Percentiles rank a stretch among this genome's conserved stretches.
Evolutionary conservation across 2,113 vertebrate species (phyloP).

Genomic region (Nycticryphes semicollaris): DNA sequence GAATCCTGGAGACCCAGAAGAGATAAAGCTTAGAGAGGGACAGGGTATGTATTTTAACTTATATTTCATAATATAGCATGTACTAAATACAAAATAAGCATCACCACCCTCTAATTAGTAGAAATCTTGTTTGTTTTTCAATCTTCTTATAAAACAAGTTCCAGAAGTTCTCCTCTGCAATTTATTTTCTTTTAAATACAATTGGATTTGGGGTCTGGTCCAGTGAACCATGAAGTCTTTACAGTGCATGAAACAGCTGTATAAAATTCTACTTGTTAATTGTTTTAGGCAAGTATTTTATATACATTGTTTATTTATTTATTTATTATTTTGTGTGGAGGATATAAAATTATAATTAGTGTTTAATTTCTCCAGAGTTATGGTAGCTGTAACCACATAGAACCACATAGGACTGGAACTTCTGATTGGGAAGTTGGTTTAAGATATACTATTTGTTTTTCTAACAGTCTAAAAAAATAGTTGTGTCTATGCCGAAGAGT

Average conservation of each 20-base stretch:
- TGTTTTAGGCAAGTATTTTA: neutral
- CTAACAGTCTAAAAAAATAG: neutral
- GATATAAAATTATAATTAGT: neutral
- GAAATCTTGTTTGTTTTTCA: neutral
- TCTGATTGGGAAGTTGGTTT: neutral
- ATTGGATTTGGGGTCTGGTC: neutral
- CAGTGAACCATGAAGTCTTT: neutral
- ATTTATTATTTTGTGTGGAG: neutral
- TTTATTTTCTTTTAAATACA: neutral
- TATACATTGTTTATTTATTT: neutral
- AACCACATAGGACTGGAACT: neutral
- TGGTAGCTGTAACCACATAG: neutral
- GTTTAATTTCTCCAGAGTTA: neutral
- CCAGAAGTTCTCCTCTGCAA: neutral
- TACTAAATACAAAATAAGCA: neutral
- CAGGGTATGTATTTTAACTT: neutral
- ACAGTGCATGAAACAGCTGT: neutral
- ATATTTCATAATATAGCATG: neutral
- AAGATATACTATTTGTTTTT: neutral
- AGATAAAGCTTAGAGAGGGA: neutral
- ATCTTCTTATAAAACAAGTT: neutral
- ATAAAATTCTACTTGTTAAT: neutral
- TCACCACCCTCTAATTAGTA: neutral
- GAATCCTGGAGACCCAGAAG: neutral
- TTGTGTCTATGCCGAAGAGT: neutral